Evolutionary conservation across 2,113 vertebrate genomes (phyloP), one percentile per base, ranked within the genome.

Genomic region (Equus quagga): DNA sequence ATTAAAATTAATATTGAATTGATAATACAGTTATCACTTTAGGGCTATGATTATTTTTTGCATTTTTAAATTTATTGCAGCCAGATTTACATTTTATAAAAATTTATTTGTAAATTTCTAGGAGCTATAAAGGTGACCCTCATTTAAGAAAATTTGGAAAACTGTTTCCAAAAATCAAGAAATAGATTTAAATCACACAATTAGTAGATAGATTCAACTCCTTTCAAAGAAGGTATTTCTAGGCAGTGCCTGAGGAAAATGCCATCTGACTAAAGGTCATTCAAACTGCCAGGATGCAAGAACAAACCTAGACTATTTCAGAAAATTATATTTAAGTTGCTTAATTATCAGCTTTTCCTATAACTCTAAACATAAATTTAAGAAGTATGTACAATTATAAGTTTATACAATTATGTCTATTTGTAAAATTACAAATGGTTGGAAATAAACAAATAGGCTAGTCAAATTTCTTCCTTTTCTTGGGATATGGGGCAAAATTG

Each of bases 401-500:
- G 28, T 76, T 80, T 89, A 64, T 96, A 92, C 28, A 90, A 84
- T 58, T 73, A 92, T 36, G 93, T 60, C 13, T 67, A 69, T 85
- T 62, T 96, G 69, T 96, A 86, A 75, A 88, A 93, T 69, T 88
- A 84, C 14, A 91, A 79, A 70, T 89, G 13, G 98, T 79, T 84
- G 6, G 18, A 96, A 95, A 62, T 54, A 64, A 79, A 87, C 83
- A 60, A 67, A n/a, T 0, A 2, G 19, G 14, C 7, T 94, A 72
- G 31, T 49, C 12, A 97, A 88, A 93, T 97, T 91, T 97, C 84
- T 96, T 86, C 95, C 88, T 98, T 97, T 89, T 56, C 33, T 79
- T 6, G 26, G 56, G 92, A 92, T 44, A 91, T n/a, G 62, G 46
- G 88, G 44, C 8, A 86, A 97, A 91, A 70, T 51, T 67, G 62